Base-by-base conservation (phyloP, 2,888 invertebrate species). In the Caenorhabditis becei region DNA sequence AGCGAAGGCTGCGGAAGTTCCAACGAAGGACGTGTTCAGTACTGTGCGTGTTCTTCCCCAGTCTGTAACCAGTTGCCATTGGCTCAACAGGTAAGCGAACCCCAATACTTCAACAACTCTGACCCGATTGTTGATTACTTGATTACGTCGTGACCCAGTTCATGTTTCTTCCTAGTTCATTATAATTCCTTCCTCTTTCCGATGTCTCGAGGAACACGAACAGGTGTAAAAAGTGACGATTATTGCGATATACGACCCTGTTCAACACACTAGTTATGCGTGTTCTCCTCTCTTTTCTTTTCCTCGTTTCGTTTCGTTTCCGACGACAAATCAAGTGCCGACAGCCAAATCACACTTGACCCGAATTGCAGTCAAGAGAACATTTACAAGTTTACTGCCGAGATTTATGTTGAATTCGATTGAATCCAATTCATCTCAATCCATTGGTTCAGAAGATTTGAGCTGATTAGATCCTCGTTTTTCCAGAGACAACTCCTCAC, bases 41-140 rank as follows among this genome's bases (percentile, higher is more conserved):
- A 86, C 62, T 89, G 89, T 70, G 83, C 89, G 10, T 89, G 89
- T 71, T 78, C 81, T 0, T 71, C 59, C 4, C 67, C 77, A 35
- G 74, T 83, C 14, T 89, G 89, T 79, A 89, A 89, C 70, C 80
- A 83, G 59, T 24, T 81, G 16, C 71, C 88, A 16, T 65, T 87
- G 53, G 61, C 62, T 44, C 80, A 83, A 32, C 84, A 84, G 84
- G 86, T 86, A 14, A 26, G 77, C 32, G 2, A 10, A 14, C 16
- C 41, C 7, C 8, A 41, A 10, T 5, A 41, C 5, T 41, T 35
- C 20, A 20, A 47, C 7, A 11, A n/a, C 1, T 26, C 53, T 5
- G 23, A 18, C 44, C 26, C 11, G 14, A 10, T 14, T 16, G 10
- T 44, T 26, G 61, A 41, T 41, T 61, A 44, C 35, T 24, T 14